phyloP scores from a whole-genome alignment of 2,797 vertebrate genomes.

The Botia kubotai region DNA sequence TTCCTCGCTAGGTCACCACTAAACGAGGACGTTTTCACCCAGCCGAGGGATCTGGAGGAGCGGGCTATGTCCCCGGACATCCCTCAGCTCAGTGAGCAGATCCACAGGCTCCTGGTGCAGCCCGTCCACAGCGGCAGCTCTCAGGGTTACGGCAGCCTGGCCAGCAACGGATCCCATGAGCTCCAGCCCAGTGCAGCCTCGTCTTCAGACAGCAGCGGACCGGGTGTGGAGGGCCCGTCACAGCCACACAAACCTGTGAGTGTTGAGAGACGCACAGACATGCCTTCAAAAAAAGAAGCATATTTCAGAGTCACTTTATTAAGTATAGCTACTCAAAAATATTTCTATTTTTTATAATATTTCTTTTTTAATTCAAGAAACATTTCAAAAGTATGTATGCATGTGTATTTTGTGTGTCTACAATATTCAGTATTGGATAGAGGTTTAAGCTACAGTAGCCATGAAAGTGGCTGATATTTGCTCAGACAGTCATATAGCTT shows the following conservation, averaged over 20 bases:
- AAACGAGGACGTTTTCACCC: slow-evolving; percentile 89
- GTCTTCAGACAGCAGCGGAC: slow-evolving; percentile 87
- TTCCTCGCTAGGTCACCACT: slow-evolving; percentile 81
- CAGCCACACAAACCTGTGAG: slow-evolving; percentile 82
- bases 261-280: not conserved
- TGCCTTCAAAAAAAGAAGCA: not conserved
- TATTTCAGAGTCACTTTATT: too few species aligned
- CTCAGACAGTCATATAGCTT: too few species aligned
- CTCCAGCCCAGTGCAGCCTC: slow-evolving; percentile 81
- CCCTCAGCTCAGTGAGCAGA: slow-evolving; percentile 86
- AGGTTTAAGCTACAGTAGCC: too few species aligned
- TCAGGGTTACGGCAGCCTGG: slow-evolving; percentile 83
- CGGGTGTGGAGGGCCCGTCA: slow-evolving; percentile 72
- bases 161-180: slow-evolving; percentile 83
- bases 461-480: too few species aligned
- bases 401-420: too few species aligned
- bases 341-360: too few species aligned
- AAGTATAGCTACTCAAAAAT: too few species aligned
- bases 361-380: too few species aligned
- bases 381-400: too few species aligned
- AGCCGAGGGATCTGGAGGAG: slow-evolving; percentile 68
- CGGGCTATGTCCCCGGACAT: slow-evolving; percentile 79
- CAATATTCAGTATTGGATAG: too few species aligned
- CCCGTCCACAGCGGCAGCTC: slow-evolving; percentile 85
- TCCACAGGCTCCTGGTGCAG: slow-evolving; percentile 87